A percentile compares a stretch with the other conserved stretches of the same genome.
phyloP scores from a whole-genome alignment of 2,113 vertebrate genomes.

The Archocentrus centrarchus region DNA sequence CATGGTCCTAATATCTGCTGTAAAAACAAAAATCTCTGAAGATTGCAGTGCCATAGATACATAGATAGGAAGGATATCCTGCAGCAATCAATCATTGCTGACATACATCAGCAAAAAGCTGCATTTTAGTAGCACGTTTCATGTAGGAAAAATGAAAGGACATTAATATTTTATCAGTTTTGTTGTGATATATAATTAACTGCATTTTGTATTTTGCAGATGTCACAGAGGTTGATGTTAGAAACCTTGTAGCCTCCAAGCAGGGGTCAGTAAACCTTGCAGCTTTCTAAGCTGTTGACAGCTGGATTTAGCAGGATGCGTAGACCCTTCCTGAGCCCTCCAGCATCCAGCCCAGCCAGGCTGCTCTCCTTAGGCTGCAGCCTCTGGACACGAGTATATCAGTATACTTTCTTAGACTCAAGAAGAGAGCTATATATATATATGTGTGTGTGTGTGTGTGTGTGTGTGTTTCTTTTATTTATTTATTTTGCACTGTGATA shows the following conservation, averaged over 20 bases:
- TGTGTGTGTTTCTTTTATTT: too few relatives aligned
- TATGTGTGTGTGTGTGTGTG: too few relatives aligned
- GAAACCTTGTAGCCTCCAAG: neutral
- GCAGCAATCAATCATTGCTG: neutral
- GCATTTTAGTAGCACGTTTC: neutral
- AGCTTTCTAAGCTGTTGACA: neutral
- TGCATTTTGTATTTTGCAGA: neutral
- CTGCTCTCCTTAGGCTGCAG: neutral
- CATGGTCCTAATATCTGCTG: neutral
- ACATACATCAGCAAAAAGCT: neutral
- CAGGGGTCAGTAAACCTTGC: neutral
- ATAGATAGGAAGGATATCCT: neutral
- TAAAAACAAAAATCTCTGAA: neutral
- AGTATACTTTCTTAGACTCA: neutral
- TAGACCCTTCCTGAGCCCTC: neutral
- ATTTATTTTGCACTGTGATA: too few relatives aligned
- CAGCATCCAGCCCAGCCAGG: neutral
- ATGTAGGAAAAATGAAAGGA: neutral
- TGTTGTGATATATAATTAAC: neutral
- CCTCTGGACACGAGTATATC: neutral
- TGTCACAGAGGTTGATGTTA: neutral
- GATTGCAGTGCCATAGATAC: neutral
- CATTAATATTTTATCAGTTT: neutral
- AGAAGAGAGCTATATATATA: neutral
- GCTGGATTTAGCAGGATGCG: neutral